A percentile compares a stretch with the other conserved stretches of the same genome.
Evolutionary conservation across 2,113 vertebrate genomes (phyloP).

Genomic region (Sakesphorus luctuosus): DNA sequence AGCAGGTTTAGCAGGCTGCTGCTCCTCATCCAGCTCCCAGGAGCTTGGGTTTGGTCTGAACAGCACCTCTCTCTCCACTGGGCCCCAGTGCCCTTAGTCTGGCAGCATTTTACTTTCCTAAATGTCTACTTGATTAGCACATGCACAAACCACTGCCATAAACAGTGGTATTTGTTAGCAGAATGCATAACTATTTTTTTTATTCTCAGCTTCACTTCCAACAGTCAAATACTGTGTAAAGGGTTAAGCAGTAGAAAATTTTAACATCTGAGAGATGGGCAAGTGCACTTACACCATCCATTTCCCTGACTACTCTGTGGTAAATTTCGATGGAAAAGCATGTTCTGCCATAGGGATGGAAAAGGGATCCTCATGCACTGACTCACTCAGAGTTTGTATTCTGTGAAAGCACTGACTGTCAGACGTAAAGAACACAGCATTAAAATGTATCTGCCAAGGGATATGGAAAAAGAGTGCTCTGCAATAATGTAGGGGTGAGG

Average conservation of each 20-base stretch:
- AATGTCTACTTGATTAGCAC: not conserved
- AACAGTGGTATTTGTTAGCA: not conserved
- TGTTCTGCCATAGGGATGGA: not conserved
- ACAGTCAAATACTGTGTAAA: not conserved
- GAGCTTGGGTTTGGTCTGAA: not conserved
- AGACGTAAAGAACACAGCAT: not conserved
- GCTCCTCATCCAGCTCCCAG: not conserved
- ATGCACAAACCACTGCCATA: not conserved
- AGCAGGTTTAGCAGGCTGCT: not conserved
- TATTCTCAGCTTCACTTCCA: not conserved
- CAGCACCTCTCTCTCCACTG: not conserved
- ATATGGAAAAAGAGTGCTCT: not conserved
- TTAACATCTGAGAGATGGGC: not conserved
- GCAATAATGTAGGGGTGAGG: not conserved
- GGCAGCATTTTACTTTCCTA: not conserved
- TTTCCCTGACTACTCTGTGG: not conserved
- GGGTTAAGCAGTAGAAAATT: not conserved
- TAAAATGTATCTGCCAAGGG: not conserved
- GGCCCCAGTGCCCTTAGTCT: not conserved
- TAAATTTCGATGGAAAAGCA: not conserved
- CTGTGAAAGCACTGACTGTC: not conserved
- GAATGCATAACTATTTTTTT: not conserved
- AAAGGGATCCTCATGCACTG: not conserved
- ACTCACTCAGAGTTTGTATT: not conserved
- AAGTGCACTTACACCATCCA: not conserved